Evolutionary conservation across 2,888 invertebrate genomes (phyloP).

Genomic region (Mimachlamys varia): DNA sequence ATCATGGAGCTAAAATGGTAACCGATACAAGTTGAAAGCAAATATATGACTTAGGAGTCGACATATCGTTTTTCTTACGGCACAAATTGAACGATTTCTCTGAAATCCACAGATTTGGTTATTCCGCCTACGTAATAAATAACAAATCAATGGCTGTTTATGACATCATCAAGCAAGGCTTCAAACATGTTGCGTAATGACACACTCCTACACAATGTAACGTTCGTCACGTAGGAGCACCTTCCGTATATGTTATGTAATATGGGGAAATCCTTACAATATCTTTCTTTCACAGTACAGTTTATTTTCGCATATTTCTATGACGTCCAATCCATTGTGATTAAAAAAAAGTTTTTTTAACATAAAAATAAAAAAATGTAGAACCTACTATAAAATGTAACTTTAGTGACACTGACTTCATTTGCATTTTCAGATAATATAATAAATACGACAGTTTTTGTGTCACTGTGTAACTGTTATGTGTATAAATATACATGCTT

Average conservation of each 20-base stretch:
- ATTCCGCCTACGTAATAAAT: conserved; percentile 12
- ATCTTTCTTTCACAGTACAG: no score
- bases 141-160: neutral
- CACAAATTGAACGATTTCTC: neutral
- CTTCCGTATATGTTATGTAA: neutral
- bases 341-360: no score
- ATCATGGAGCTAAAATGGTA: conserved; percentile 8
- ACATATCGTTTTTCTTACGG: neutral
- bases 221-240: neutral
- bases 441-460: no score
- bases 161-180: neutral
- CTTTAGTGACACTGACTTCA: no score
- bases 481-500: no score
- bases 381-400: no score
- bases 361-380: no score
- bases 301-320: no score
- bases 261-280: neutral
- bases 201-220: neutral
- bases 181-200: conserved; percentile 14
- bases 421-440: no score
- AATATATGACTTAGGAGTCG: neutral
- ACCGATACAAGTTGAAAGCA: neutral
- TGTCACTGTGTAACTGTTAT: no score
- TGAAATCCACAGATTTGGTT: neutral
- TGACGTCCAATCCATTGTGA: no score